Percentiles rank a stretch among this genome's conserved stretches.
Conservation (phyloP, 2,888 invertebrate species). For the Synergus gifuensis region DNA sequence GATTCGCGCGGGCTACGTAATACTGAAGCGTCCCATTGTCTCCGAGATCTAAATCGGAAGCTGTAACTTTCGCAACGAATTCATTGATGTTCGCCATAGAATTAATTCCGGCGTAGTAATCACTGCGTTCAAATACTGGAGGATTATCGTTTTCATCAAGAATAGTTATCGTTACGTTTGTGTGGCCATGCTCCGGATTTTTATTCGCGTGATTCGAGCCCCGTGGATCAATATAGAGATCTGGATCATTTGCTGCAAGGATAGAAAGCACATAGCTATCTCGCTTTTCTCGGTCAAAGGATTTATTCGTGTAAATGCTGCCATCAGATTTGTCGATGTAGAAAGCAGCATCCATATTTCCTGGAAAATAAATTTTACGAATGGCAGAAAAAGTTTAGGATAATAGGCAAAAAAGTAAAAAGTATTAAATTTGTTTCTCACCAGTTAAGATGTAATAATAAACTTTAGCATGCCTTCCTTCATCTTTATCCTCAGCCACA, state of each 20-base stretch:
- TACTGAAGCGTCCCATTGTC: constrained; percentile 91
- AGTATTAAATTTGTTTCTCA: constrained; percentile 52
- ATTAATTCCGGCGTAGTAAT: constrained; percentile 87
- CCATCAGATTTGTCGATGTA: constrained; percentile 90
- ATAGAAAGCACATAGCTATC: constrained; percentile 88
- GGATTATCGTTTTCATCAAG: constrained; percentile 92
- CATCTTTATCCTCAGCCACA: constrained; percentile 86
- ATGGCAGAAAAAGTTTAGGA: not conserved
- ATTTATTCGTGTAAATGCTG: constrained; percentile 87
- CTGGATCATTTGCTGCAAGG: constrained; percentile 90
- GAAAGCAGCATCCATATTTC: constrained; percentile 88
- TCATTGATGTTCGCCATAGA: constrained; percentile 88
- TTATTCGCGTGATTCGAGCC: constrained; percentile 65
- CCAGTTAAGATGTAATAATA: constrained; percentile 88
- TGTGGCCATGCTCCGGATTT: constrained; percentile 83
- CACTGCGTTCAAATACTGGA: constrained; percentile 84
- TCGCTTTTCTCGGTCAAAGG: constrained; percentile 89
- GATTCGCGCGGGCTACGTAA: constrained; percentile 88
- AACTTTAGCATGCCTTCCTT: constrained; percentile 89
- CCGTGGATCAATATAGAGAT: constrained; percentile 82
- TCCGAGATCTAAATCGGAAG: constrained; percentile 90
- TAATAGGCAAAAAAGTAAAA: not conserved
- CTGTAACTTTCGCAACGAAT: constrained; percentile 86
- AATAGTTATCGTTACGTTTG: constrained; percentile 85
- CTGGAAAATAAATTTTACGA: constrained; percentile 74